Evolutionary conservation across 1,140 invertebrate genomes (phyloP).

Genomic region (Belonocnema kinseyi): DNA sequence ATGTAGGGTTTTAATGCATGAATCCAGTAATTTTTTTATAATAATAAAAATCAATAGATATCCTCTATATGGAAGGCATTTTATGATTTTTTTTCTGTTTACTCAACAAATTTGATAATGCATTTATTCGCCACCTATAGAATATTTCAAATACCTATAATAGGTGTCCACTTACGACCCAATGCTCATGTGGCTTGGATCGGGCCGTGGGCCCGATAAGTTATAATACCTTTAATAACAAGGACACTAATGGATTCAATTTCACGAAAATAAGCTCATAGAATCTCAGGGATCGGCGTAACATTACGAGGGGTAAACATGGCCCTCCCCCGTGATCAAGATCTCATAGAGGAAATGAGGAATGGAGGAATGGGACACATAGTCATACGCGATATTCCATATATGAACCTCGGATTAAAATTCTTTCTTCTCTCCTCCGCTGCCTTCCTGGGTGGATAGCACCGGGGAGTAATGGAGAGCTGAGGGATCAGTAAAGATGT

Average conservation of each 20-base stretch:
- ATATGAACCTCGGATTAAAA: slow-evolving; percentile 52
- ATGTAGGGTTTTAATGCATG: too few species aligned
- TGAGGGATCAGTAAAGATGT: slow-evolving; percentile 49
- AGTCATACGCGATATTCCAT: slow-evolving; percentile 45
- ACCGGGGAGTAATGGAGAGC: slow-evolving; percentile 42
- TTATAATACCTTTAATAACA: slow-evolving; percentile 32
- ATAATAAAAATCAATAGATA: too few species aligned
- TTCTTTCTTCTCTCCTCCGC: slow-evolving; percentile 47
- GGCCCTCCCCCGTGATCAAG: slow-evolving; percentile 53
- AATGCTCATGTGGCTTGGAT: neutral
- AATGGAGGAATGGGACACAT: neutral
- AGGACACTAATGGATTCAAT: slow-evolving; percentile 59
- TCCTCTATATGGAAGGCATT: too few species aligned
- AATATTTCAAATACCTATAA: too few species aligned
- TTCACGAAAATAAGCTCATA: slow-evolving; percentile 56
- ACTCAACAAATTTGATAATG: too few species aligned
- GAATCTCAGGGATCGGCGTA: slow-evolving; percentile 51
- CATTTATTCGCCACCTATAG: too few species aligned
- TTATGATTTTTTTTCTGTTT: too few species aligned
- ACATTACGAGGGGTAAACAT: slow-evolving; percentile 59
- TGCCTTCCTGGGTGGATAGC: slow-evolving; percentile 40
- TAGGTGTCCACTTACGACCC: slow-evolving; percentile 16
- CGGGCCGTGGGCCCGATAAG: neutral
- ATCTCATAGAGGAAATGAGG: slow-evolving; percentile 21
- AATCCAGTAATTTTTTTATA: too few species aligned